Evolutionary conservation across 2,888 invertebrate species (phyloP).

Genomic region (Nemurella pictetii): DNA sequence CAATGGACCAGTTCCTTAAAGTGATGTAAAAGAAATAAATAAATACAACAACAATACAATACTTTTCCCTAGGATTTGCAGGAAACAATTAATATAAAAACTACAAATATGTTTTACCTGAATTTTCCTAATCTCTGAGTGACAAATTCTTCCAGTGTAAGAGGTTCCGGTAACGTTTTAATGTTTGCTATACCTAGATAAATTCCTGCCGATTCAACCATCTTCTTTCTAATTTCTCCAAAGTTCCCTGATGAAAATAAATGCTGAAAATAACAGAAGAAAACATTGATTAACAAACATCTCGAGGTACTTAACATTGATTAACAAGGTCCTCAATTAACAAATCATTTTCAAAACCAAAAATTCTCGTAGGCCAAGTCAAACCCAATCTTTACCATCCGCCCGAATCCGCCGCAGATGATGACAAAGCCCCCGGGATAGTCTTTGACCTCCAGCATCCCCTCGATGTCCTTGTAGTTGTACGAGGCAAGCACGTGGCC

Average conservation of each 20-base stretch:
- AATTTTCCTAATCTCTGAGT: slow-evolving; percentile 89
- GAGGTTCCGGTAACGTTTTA: slow-evolving; percentile 79
- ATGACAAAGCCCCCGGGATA: slow-evolving; percentile 91
- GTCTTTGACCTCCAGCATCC: slow-evolving; percentile 79
- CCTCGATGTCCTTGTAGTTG: slow-evolving; percentile 83
- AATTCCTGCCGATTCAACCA: slow-evolving; percentile 78
- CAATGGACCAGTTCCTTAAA: too few species aligned
- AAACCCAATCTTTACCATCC: slow-evolving; percentile 65
- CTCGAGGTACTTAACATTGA: neutral
- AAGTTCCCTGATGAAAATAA: slow-evolving; percentile 84
- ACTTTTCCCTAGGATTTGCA: too few species aligned
- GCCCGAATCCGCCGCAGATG: slow-evolving; percentile 87
- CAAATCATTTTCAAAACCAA: too few species aligned
- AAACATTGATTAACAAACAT: too few species aligned
- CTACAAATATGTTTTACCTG: slow-evolving; percentile 71
- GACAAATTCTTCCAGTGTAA: slow-evolving; percentile 84
- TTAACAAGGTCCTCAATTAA: too few species aligned
- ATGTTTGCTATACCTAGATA: slow-evolving; percentile 78
- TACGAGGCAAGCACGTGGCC: slow-evolving; percentile 81
- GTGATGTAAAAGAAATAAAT: too few species aligned
- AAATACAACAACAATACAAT: too few species aligned
- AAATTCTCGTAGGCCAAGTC: too few species aligned
- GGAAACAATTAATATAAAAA: too few species aligned
- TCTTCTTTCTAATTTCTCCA: slow-evolving; percentile 84
- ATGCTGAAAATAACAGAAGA: slow-evolving; percentile 60